phyloP scores from a whole-genome alignment of 2,888 invertebrate genomes.

The Pyralis farinalis region DNA sequence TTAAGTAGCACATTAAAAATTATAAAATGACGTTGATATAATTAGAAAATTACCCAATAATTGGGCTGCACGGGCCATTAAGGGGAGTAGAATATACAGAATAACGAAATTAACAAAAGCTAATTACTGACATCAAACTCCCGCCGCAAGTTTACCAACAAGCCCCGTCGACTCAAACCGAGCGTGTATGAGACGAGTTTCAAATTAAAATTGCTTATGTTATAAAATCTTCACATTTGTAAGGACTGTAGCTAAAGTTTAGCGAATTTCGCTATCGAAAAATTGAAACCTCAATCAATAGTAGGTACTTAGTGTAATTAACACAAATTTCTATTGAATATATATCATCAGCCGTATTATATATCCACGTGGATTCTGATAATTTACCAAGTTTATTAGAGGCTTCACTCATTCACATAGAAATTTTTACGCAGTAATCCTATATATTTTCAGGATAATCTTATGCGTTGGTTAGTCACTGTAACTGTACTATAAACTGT shows the following conservation, averaged over 20 bases:
- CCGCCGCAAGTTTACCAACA: slow-evolving; percentile 31
- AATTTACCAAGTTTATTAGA: too few relatives aligned
- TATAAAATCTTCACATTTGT: not conserved
- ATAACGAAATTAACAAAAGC: slow-evolving; percentile 57
- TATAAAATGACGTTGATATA: slow-evolving; percentile 27
- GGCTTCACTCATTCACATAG: too few relatives aligned
- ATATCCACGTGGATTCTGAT: too few relatives aligned
- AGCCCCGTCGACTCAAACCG: not conserved
- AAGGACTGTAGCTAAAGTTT: not conserved
- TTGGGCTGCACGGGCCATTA: slow-evolving; percentile 44
- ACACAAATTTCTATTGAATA: not conserved
- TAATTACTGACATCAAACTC: slow-evolving; percentile 67
- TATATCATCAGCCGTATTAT: too few relatives aligned
- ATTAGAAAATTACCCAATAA: slow-evolving; percentile 49
- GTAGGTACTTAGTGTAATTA: not conserved
- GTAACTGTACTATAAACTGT: too few relatives aligned
- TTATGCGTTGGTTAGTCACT: too few relatives aligned
- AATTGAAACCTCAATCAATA: not conserved
- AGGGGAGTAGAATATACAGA: slow-evolving; percentile 35
- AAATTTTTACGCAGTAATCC: too few relatives aligned
- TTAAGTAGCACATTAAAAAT: slow-evolving; percentile 16
- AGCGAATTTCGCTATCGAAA: not conserved
- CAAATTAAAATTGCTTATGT: not conserved
- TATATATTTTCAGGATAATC: too few relatives aligned
- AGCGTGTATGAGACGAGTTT: not conserved